phyloP scores from a whole-genome alignment of 2,113 vertebrate genomes.

The Dasyprocta punctata region DNA sequence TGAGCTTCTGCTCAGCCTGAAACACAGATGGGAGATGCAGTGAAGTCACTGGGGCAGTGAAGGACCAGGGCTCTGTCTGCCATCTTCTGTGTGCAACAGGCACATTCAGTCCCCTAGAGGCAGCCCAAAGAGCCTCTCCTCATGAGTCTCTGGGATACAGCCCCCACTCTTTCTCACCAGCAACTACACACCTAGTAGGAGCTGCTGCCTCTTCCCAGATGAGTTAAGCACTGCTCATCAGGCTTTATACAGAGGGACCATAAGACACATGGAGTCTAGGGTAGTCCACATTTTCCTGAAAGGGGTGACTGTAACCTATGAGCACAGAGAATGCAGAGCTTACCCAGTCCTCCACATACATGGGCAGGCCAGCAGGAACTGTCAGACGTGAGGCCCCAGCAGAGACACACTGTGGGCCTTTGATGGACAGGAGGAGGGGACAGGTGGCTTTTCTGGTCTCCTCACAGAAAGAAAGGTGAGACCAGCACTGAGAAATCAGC shows the following conservation, averaged over 20 bases:
- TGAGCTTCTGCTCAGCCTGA: slow-evolving; percentile 38
- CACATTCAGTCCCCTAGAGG: not conserved
- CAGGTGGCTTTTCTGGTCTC: not conserved
- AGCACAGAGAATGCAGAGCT: not conserved
- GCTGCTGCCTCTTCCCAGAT: not conserved
- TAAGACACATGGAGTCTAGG: not conserved
- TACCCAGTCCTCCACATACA: not conserved
- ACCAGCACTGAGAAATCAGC: not conserved
- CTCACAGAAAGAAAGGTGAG: not conserved
- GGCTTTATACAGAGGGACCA: not conserved
- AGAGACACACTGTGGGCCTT: not conserved
- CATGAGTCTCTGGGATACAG: not conserved
- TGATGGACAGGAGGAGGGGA: fast-evolving
- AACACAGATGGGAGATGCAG: not conserved
- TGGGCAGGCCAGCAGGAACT: not conserved
- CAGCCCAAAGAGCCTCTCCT: not conserved
- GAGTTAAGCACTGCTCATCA: not conserved
- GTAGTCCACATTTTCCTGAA: not conserved
- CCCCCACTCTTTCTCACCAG: not conserved
- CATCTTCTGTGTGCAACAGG: not conserved
- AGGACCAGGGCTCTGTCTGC: not conserved
- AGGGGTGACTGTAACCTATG: not conserved
- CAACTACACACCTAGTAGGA: not conserved
- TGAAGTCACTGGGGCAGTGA: not conserved
- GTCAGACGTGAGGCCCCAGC: not conserved